These are phyloP conservation scores for Andrena hattorfiana DNA, from an alignment of 2,888 invertebrate species.

Conservation along the genomic window DNA sequence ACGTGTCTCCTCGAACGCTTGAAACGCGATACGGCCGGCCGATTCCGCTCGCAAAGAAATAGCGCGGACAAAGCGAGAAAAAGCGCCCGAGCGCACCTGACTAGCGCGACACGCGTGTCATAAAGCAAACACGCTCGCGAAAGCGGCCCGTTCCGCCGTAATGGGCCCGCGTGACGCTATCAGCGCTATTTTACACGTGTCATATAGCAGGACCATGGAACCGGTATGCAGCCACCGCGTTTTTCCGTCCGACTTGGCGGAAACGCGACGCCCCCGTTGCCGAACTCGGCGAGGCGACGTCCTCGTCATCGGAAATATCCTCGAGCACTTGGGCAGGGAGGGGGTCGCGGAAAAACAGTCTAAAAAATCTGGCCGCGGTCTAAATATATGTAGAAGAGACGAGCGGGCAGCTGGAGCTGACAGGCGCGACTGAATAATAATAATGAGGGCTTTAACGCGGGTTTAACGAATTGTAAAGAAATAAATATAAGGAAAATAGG, in stretches of 20 bases:
- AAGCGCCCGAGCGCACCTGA: conserved; percentile 20
- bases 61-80: conserved; percentile 18
- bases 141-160: conserved; percentile 13
- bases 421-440: background rate
- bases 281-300: conserved; percentile 26
- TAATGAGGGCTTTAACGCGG: no score
- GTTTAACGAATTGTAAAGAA: no score
- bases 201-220: conserved; percentile 29
- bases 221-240: conserved; percentile 50
- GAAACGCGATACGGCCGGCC: conserved; percentile 6
- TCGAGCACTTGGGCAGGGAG: background rate
- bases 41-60: conserved; percentile 14
- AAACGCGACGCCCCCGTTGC: conserved; percentile 58
- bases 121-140: conserved; percentile 15
- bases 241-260: conserved; percentile 56
- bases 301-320: conserved; percentile 56
- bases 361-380: conserved; percentile 6
- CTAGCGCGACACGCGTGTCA: conserved; percentile 1
- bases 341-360: background rate
- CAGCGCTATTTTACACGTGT: conserved; percentile 43
- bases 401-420: background rate
- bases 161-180: conserved; percentile 21
- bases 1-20: conserved; percentile 2
- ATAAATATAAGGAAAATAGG: no score
- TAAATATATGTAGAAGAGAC: conserved; percentile 25